Conservation (phyloP, 2,113 vertebrate species). For the Chloropsis hardwickii region DNA sequence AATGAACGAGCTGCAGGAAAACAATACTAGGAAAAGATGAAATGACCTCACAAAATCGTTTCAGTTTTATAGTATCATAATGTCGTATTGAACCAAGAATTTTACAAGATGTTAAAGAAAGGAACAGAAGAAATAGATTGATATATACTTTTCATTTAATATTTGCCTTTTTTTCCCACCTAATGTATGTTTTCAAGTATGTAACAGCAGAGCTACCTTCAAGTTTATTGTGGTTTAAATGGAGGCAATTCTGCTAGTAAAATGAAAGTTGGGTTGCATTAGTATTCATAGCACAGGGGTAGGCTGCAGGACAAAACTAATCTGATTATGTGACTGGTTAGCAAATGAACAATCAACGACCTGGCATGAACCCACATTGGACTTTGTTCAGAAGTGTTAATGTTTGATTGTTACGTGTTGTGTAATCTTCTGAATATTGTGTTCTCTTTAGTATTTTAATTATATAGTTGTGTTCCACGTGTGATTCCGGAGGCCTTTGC, state of each 20-base stretch:
- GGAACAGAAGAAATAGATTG: background rate
- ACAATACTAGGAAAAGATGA: background rate
- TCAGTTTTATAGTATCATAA: background rate
- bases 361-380: background rate
- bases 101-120: background rate
- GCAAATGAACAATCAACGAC: background rate
- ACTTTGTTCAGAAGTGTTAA: conserved; percentile 37
- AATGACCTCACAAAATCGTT: background rate
- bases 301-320: background rate
- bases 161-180: accelerated
- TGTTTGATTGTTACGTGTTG: background rate
- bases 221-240: background rate
- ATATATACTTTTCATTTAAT: background rate
- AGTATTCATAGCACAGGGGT: background rate
- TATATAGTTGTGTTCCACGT: background rate
- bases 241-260: background rate
- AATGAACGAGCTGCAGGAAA: background rate
- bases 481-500: background rate
- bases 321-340: background rate
- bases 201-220: background rate
- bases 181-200: background rate
- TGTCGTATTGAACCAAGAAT: background rate
- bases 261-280: background rate
- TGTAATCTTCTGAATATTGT: background rate
- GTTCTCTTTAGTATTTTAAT: background rate